phyloP scores from a whole-genome alignment of 2,888 invertebrate species.

The Hipparchia semele region DNA sequence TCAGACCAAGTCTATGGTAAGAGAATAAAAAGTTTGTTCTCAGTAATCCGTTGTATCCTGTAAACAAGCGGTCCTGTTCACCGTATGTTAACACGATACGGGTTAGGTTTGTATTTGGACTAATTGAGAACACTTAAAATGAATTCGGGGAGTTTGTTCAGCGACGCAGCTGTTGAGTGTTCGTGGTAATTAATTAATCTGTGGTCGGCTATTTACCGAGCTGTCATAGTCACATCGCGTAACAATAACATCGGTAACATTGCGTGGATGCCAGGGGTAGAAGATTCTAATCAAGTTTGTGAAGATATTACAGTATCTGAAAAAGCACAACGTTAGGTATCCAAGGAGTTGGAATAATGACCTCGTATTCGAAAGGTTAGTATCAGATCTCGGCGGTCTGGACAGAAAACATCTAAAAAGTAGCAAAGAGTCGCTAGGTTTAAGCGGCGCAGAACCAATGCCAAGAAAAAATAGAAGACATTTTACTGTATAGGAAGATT shows the following conservation, averaged over 20 bases:
- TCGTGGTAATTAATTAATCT: conserved; percentile 7
- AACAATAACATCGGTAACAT: not conserved
- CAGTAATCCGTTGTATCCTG: conserved; percentile 31
- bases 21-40: conserved; percentile 31
- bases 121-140: conserved; percentile 17
- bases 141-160: conserved; percentile 8
- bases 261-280: not conserved
- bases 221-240: not conserved
- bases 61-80: conserved; percentile 34
- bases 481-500: too few relatives aligned
- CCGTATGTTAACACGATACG: conserved; percentile 20
- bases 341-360: too few relatives aligned
- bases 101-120: conserved; percentile 11
- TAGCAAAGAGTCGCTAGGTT: too few relatives aligned
- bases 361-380: too few relatives aligned
- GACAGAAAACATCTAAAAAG: too few relatives aligned
- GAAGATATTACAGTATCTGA: not conserved
- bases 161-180: conserved; percentile 9
- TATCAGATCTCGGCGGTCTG: too few relatives aligned
- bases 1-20: not conserved
- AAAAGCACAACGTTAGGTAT: too few relatives aligned
- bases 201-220: not conserved
- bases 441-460: too few relatives aligned
- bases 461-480: too few relatives aligned
- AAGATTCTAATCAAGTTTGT: not conserved